Conservation (phyloP, 1,140 invertebrate genomes). For the Campoletis sonorensis region DNA sequence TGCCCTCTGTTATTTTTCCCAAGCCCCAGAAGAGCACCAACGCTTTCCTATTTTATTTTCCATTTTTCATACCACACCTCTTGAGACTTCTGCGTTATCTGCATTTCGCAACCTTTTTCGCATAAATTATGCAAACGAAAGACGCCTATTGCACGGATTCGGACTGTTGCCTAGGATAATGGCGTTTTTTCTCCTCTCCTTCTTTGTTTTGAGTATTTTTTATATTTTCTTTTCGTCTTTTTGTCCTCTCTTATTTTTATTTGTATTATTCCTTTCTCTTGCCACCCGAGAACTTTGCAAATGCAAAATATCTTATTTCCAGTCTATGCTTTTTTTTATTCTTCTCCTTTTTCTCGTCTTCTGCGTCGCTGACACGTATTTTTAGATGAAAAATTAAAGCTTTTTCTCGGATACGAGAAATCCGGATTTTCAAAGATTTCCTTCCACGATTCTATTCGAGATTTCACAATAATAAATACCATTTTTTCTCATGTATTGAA, state of each 20-base stretch:
- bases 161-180: not conserved
- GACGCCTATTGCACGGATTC: constrained; percentile 43
- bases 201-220: not conserved
- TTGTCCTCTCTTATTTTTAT: not conserved
- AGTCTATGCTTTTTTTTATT: not conserved
- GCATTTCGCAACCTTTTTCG: constrained; percentile 44
- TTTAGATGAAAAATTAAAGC: too few relatives aligned
- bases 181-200: constrained; percentile 7
- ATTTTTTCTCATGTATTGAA: too few relatives aligned
- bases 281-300: not conserved
- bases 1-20: constrained; percentile 8
- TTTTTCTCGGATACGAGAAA: too few relatives aligned
- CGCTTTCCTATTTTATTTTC: constrained; percentile 47
- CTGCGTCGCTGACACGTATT: too few relatives aligned
- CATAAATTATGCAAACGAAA: constrained; percentile 52
- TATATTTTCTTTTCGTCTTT: not conserved
- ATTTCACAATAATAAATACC: too few relatives aligned
- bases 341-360: not conserved
- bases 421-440: too few relatives aligned
- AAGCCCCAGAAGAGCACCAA: not conserved
- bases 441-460: too few relatives aligned
- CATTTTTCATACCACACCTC: constrained; percentile 43
- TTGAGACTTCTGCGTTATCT: constrained; percentile 30
- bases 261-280: not conserved
- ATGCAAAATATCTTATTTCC: constrained; percentile 20